Evolutionary conservation across 2,113 vertebrate genomes (phyloP), one percentile per base, ranked within the genome.

Genomic region (Trochalopteron elliotii): DNA sequence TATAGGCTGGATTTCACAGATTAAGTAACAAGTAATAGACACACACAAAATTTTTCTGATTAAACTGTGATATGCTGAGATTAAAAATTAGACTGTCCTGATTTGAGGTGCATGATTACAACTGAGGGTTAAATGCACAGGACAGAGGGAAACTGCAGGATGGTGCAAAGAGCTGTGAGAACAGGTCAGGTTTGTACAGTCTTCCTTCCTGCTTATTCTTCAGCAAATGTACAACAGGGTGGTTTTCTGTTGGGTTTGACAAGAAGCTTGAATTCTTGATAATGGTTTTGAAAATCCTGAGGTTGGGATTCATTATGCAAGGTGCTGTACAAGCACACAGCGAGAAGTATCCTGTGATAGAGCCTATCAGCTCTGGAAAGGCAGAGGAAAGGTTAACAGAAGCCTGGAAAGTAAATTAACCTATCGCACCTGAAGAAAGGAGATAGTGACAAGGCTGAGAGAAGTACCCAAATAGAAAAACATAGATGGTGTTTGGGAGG

Each of bases 1-100:
- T 97, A 96, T 93, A 95, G 95, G 70, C 86, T 83, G 68, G 49
- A 77, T 93, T 97, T 96, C 79, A 93, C 64, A 97, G 97, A 97
- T 97, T 97, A 97, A 97, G 71, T 96, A 97, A 95, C 88, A 97
- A 96, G 86, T 71, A 95, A 78, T 90, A 96, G 87, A 77, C 50
- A 91, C 44, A 84, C 57, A 91, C 69, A 63, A 52, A 76, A 69
- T 91, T 93, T 93, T 83, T 90, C 81, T 88, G 89, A 87, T 93
- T 93, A 89, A 96, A 89, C 83, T 0, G 1, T 56, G 90, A 89
- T 97, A 90, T 31, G 52, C n/a, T 95, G 71, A 95, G 93, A 94
- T 97, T 98, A 94, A 87, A 97, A 96, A 95, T 95, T 87, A 91
- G 76, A 87, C 79, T n/a, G 24, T 87, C 39, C 64, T 68, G n/a